Base-by-base conservation (phyloP, 1,140 invertebrate species). In the Caenorhabditis latens region DNA sequence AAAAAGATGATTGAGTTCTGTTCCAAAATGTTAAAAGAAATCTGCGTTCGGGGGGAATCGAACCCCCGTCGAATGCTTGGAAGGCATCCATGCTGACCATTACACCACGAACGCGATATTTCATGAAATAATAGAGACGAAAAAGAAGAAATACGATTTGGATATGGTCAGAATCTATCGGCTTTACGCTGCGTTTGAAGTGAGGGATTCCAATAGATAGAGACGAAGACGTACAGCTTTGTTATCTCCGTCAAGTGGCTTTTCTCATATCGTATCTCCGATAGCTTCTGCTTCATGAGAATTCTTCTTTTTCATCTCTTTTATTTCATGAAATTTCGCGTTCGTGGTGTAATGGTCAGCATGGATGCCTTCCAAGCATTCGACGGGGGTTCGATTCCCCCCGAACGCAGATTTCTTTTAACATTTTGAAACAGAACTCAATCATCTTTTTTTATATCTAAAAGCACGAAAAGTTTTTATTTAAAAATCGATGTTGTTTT, bases 331-430 rank as follows among this genome's bases (percentile, higher is more conserved):
- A 42, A 42, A 43, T 21, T 4, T 32, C 63, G 92, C 92, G 91
- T 92, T 90, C 90, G 92, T 92, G 91, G 92, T 93, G 92, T 93
- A 93, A 92, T 90, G 92, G 92, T 93, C 90, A 93, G 92, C 92
- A 93, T 93, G 91, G 90, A 92, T 93, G 92, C 92, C 92, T 93
- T 93, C 92, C 91, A 93, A 93, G 92, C 92, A 93, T 90, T 91
- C 90, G 92, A 93, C 92, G 92, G 91, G 91, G 91, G 92, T 93
- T 93, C 92, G 92, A 93, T 90, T 93, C 92, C 93, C 92, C 87
- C 85, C 85, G 85, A 61, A 86, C 85, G 85, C 85, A 86, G 83
- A 84, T 9, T 43, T 71, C 16, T 46, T 63, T 58, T 58, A 32
- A 32, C 32, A 32, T 32, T 32, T 32, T 2, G 32, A 2, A 32